Percentiles rank a stretch among this genome's conserved stretches.
Conservation (phyloP, 2,888 invertebrate genomes). For the Cheilosia vernalis region DNA sequence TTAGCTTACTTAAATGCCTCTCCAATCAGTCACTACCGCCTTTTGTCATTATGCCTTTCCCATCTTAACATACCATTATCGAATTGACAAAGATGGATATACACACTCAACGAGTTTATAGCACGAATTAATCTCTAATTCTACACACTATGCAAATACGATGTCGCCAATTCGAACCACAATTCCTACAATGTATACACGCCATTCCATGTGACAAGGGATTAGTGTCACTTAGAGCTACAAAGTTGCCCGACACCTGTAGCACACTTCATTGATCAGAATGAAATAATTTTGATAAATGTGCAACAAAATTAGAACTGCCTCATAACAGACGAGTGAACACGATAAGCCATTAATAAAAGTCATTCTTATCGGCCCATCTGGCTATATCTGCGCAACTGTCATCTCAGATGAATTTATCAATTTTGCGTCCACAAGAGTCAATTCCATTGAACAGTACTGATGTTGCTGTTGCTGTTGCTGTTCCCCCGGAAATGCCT, state of each 20-base stretch:
- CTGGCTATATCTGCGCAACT: conserved; percentile 16
- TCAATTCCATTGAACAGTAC: conserved; percentile 11
- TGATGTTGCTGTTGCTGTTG: not conserved
- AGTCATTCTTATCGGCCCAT: conserved; percentile 20
- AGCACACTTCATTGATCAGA: conserved; percentile 42
- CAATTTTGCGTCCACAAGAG: conserved; percentile 13
- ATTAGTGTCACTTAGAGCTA: conserved; percentile 46
- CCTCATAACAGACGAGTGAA: conserved; percentile 36
- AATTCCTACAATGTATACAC: conserved; percentile 15
- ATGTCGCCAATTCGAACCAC: not conserved
- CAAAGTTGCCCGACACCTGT: conserved; percentile 44
- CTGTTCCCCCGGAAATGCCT: conserved; percentile 59
- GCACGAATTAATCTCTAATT: not conserved
- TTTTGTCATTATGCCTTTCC: too few species aligned
- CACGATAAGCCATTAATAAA: conserved; percentile 33
- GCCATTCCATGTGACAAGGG: conserved; percentile 22
- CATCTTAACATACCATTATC: too few species aligned
- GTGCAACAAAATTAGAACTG: conserved; percentile 24
- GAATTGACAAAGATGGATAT: too few species aligned
- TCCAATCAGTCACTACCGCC: too few species aligned
- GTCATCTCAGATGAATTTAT: conserved; percentile 20
- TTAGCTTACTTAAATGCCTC: too few species aligned
- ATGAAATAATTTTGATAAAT: conserved; percentile 54
- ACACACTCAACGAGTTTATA: too few species aligned
- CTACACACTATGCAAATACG: not conserved